Evolutionary conservation across 37 sponge, comb jelly and placozoan species (phyloP), one percentile per base, ranked within the genome.

Genomic region (Ianthella basta): DNA sequence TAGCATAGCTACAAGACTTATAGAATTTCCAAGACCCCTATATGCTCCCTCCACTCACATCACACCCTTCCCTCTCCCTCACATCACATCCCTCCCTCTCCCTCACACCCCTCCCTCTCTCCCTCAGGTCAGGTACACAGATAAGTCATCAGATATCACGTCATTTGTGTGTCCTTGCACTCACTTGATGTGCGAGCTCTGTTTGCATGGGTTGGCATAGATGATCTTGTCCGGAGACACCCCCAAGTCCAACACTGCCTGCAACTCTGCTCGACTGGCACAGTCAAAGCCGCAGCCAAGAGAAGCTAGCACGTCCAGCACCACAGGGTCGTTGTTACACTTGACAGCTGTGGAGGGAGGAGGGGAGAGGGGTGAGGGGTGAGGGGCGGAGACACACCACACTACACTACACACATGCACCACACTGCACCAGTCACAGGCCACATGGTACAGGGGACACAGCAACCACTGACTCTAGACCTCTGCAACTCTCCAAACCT

Each of bases 161-260:
- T n/a, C n/a, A n/a, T n/a, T n/a, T 44, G 50, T 44, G 50, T 8
- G 50, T 44, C 19, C 29, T 34, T 33, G 10, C 18, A 35, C 83
- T 44, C 39, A 89, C 88, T 91, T 91, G 56, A 96, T 37, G 80
- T 96, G 95, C 4, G 97, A 96, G 8, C 75, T 56, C 74, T 92
- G 92, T 67, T 96, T 96, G 89, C 95, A 94, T 21, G 97, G 97
- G 65, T 96, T 96, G 72, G 97, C 97, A 86, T 94, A 96, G 35
- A 96, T 86, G 68, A 96, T 92, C 16, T 80, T 35, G 15, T 78
- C 81, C 6, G 92, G 82, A 29, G 73, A 16, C 21, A 91, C 89
- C 33, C 92, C 88, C 35, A 94, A 63, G 44, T 80, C 88, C 19
- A 96, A 73, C 29, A 96, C 67, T n/a, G 80, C 55, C 67, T 81